A percentile compares a stretch with the other conserved stretches of the same genome.
These are phyloP conservation scores for Phyllostomus hastatus DNA, from an alignment of 2,113 vertebrate genomes.

Conservation along the genomic window DNA sequence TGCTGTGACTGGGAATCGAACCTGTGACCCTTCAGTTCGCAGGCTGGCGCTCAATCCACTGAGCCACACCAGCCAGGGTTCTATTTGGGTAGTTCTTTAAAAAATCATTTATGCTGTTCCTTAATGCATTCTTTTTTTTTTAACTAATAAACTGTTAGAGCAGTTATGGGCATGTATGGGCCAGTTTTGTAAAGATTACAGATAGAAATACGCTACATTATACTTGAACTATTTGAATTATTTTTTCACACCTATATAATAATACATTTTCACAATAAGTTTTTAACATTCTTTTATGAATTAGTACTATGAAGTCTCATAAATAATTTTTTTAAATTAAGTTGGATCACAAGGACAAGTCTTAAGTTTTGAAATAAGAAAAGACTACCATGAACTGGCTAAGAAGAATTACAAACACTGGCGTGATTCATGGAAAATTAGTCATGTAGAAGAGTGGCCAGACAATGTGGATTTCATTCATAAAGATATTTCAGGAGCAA, in stretches of 20 bases:
- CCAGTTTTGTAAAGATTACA: background rate
- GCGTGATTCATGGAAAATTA: constrained; percentile 85
- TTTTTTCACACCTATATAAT: background rate
- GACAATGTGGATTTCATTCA: constrained; percentile 89
- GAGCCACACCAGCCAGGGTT: no score
- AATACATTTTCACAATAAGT: constrained; percentile 17
- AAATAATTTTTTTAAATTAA: constrained; percentile 72
- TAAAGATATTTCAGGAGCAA: constrained; percentile 83
- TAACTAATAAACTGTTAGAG: background rate
- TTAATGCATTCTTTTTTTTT: background rate
- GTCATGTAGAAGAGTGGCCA: constrained; percentile 86
- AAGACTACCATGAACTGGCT: constrained; percentile 87
- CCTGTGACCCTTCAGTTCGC: no score
- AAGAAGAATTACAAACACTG: constrained; percentile 88
- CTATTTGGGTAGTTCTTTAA: background rate
- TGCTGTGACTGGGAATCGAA: no score
- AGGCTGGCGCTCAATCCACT: no score
- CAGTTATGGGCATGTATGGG: background rate
- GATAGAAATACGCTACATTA: constrained; percentile 5
- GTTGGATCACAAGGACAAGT: constrained; percentile 89
- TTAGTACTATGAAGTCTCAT: constrained; percentile 18
- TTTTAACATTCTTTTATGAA: constrained; percentile 25
- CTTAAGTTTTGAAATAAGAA: constrained; percentile 89
- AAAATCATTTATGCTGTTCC: background rate
- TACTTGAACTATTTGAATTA: background rate